phyloP scores from a whole-genome alignment of 2,113 vertebrate genomes.

The Dolichotis patagonum region DNA sequence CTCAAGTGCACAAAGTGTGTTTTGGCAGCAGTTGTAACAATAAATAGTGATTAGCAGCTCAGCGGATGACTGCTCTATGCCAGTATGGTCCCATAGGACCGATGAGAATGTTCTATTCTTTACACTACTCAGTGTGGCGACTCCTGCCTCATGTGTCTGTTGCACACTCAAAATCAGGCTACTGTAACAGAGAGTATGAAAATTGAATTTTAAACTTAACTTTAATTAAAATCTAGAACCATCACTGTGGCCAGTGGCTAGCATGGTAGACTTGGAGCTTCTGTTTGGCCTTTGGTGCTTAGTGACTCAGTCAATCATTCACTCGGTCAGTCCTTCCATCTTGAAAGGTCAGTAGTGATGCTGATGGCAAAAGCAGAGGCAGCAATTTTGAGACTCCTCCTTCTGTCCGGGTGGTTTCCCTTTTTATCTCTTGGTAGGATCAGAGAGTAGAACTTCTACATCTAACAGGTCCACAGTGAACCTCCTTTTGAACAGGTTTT shows the following conservation, averaged over 20 bases:
- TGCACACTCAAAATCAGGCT: not conserved
- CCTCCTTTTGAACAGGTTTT: not conserved
- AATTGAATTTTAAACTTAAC: slow-evolving; percentile 32
- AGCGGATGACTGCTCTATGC: not conserved
- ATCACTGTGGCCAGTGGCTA: not conserved
- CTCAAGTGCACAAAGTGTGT: not conserved
- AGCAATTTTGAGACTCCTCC: not conserved
- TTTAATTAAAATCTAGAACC: slow-evolving; percentile 28
- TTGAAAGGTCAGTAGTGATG: not conserved
- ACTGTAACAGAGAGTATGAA: not conserved
- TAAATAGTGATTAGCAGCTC: not conserved
- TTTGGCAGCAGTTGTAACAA: not conserved
- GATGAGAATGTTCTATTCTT: not conserved
- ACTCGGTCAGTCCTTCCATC: not conserved
- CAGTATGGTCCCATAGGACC: not conserved
- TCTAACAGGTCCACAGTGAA: not conserved
- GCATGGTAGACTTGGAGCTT: not conserved
- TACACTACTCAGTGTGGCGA: not conserved
- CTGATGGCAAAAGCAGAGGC: not conserved
- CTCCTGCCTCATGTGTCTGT: not conserved
- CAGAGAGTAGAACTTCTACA: not conserved
- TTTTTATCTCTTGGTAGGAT: not conserved
- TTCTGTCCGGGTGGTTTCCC: not conserved
- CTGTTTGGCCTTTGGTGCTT: not conserved
- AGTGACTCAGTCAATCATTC: not conserved